A percentile compares a stretch with the other conserved stretches of the same genome.
phyloP scores from a whole-genome alignment of 2,888 invertebrate genomes.

The Ernsta delagoae region DNA sequence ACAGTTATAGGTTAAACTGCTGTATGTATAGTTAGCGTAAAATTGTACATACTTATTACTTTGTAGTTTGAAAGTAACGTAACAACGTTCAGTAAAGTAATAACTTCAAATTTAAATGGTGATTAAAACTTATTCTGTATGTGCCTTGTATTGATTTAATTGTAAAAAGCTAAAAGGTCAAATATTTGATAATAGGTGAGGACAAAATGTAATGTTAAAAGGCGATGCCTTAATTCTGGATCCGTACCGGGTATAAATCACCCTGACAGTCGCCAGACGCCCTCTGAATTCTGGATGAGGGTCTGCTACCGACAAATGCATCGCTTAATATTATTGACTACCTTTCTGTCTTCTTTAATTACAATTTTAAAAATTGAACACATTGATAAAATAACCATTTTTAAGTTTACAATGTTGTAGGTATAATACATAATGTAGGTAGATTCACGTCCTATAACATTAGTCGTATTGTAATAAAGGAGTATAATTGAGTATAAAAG shows the following conservation, averaged over 20 bases:
- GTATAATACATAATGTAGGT: neutral
- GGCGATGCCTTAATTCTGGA: constrained; percentile 46
- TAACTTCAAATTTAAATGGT: too few relatives aligned
- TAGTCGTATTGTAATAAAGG: neutral
- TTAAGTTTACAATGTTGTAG: neutral
- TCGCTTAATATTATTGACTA: constrained; percentile 43
- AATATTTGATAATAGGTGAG: constrained; percentile 10
- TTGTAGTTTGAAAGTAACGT: too few relatives aligned
- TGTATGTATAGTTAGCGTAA: too few relatives aligned
- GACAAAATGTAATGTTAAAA: constrained; percentile 19
- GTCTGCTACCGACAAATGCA: constrained; percentile 48
- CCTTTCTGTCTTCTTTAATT: neutral
- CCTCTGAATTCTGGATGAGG: constrained; percentile 71
- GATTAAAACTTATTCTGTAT: too few relatives aligned
- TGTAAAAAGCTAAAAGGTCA: too few relatives aligned
- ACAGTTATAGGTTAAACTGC: too few relatives aligned
- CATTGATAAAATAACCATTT: neutral
- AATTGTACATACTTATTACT: too few relatives aligned
- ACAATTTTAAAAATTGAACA: neutral
- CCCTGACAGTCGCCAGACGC: constrained; percentile 64
- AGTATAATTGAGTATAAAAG: too few relatives aligned
- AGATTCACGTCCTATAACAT: neutral
- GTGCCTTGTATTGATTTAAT: too few relatives aligned
- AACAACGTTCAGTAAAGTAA: too few relatives aligned
- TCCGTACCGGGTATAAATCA: constrained; percentile 69